Evolutionary conservation across 2,888 invertebrate species (phyloP), one percentile per base, ranked within the genome.

Genomic region (Yponomeuta evonymella): DNA sequence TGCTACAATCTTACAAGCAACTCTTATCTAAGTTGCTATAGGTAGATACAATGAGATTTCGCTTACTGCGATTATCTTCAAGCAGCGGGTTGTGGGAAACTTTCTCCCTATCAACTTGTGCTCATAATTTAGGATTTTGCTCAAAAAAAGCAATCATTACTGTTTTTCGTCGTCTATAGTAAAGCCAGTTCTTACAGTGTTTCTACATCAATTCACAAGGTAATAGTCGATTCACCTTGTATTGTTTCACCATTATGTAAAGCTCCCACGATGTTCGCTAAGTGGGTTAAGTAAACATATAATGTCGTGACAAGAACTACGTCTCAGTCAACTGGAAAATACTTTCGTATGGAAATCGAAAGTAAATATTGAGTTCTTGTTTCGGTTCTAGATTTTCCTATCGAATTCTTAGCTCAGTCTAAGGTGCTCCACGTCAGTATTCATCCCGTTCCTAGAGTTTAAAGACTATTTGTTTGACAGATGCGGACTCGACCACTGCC

Each of bases 1-100:
- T 43, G 43, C 5, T 43, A 43, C 43, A 43, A 43, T 36, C 43
- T 43, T 9, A 43, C 43, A 8, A 43, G 6, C 43, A 43, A 8
- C 43, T 43, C 8, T 43, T 43, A 43, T 43, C 43, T 43, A 8
- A 43, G 3, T 5, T 43, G 51, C 51, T 5, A 0, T 58, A 15
- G 15, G 15, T 58, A 58, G 15, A 5, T 15, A 58, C 51, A 23
- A 10, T 65, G 65, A 30, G 12, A 48, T 67, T 67, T 67, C 43
- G 48, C 36, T 48, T 9, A 43, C 48, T 5, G 48, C 48, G 48
- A 67, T 67, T 48, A 43, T 67, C 36, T 67, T 23, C 0, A 67
- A 67, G 9, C 33, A 67, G 67, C 67, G 11, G 23, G n/a, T 67
- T 58, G 68, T 51, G 68, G 68, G 68, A 68, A 51, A 68, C 68